Base-by-base conservation (phyloP, 2,888 invertebrate species). In the Nebria salina region DNA sequence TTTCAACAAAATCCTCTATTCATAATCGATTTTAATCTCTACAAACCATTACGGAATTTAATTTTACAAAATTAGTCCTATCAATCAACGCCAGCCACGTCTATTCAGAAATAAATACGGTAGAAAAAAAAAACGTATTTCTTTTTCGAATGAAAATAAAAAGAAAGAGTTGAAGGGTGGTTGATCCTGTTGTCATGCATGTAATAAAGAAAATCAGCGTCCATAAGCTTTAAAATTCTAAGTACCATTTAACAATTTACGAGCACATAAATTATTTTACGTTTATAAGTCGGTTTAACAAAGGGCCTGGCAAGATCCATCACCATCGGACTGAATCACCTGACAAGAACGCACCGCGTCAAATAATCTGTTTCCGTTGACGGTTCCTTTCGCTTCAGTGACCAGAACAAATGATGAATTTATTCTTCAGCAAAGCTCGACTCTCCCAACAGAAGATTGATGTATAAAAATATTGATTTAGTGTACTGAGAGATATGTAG, bases 351-450 rank as follows among this genome's bases (percentile, higher is more conserved):
- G 54, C 65, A 77, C 73, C 74, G 68, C 79, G 15, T 79, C 68
- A 68, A 79, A 43, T 79, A 79, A 79, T 79, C 79, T 79, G 75
- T 79, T 73, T 79, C 79, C 79, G 75, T 64, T 79, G 73, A 73
- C 15, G 34, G 34, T 68, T 8, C 13, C 68, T 13, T 68, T 25
- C 20, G 15, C 68, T 68, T 68, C 68, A 68, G 25, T 25, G 68
- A 25, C 25, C 25, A 68, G 25, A 13, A 25, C 54, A 54, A 54
- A 54, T 54, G 54, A 54, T 54, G 54, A 54, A 54, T 54, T 54
- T 54, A 2, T 54, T 8, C 13, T 4, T 54, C 11, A 13, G 2
- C 54, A 54, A 13, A 54, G 54, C 54, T 54, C 13, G 54, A 7
- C 2, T 54, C 11, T 54, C 8, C 2, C 7, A 54, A 54, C 13